Percentiles rank a stretch among this genome's conserved stretches.
These are phyloP conservation scores for Chitala chitala DNA, from an alignment of 2,113 vertebrate species.

Conservation along the genomic window DNA sequence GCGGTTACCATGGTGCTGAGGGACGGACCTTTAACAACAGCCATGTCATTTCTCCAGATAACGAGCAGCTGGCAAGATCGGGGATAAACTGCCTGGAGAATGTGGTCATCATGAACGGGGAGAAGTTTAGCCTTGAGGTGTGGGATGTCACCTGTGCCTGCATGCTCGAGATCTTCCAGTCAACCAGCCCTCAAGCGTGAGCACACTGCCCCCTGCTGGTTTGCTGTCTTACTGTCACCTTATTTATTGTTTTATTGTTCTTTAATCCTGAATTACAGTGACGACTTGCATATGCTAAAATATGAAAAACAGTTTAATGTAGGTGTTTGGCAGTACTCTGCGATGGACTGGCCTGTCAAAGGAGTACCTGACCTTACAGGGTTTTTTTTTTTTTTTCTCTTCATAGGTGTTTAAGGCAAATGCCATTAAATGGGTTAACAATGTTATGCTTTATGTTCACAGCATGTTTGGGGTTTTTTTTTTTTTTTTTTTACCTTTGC, in stretches of 20 bases:
- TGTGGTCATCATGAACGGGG: conserved; percentile 89
- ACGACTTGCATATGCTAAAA: neutral
- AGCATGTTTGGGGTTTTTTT: neutral
- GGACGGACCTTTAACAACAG: neutral
- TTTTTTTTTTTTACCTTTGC: conserved; percentile 36
- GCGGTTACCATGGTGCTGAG: neutral
- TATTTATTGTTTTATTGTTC: neutral
- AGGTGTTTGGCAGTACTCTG: neutral
- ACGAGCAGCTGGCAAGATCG: conserved; percentile 93
- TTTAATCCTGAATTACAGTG: neutral
- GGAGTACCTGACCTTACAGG: no score
- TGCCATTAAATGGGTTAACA: no score
- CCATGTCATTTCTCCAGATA: conserved; percentile 65
- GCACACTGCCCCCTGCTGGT: conserved; percentile 26
- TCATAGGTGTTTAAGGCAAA: no score
- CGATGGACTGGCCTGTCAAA: no score
- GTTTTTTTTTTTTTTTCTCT: no score
- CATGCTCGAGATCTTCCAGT: conserved; percentile 96
- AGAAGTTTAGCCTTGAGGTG: conserved; percentile 90
- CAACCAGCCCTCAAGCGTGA: conserved; percentile 77
- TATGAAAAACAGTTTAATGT: neutral
- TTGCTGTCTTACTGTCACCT: neutral
- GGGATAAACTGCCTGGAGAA: conserved; percentile 96
- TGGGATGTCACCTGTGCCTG: conserved; percentile 90
- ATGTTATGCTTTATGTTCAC: no score